Evolutionary conservation across 1,140 invertebrate genomes (phyloP), one percentile per base, ranked within the genome.

Genomic region (Papilio polyxenes): DNA sequence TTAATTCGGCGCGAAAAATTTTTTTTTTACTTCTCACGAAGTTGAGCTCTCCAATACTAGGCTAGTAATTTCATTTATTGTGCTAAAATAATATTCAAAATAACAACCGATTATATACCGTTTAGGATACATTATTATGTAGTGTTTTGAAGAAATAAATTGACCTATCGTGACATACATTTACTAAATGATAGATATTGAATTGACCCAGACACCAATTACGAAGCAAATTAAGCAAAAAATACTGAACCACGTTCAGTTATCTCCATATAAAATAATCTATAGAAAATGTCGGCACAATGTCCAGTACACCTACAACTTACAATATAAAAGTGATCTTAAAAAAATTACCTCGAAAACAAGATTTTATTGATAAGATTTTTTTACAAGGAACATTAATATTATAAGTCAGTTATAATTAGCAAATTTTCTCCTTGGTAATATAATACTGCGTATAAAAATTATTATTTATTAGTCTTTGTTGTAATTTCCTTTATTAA

Each of bases 171-270:
- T 80, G 78, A 80, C 78, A 62, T 65, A 69, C 62, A 49, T 69
- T 80, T 48, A 65, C 40, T 44, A 80, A 80, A 80, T 80, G 69
- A 80, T 69, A 80, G 56, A 69, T 20, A 69, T 80, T 69, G 78
- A 69, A 49, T 65, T 80, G 78, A 65, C 78, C 76, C 76, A 79
- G 76, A 79, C 53, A 79, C 53, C 53, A 62, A 79, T 79, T 77
- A 56, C 51, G 5, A 31, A 48, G 72, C 72, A 75, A 75, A 37
- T 23, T 4, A 53, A 77, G 51, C 75, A 77, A 77, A 77, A 77
- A 77, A 53, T 53, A 77, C 5, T 49, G 23, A 31, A 77, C 75
- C 49, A 49, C 23, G 49, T 77, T 53, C n/a, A 37, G 75, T 17
- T 23, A 53, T 31, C 20, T 72, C n/a, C 65, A 15, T 37, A 37